Percentiles rank a stretch among this genome's conserved stretches.
phyloP scores from a whole-genome alignment of 2,797 vertebrate species.

The Sebastes oblongus region DNA sequence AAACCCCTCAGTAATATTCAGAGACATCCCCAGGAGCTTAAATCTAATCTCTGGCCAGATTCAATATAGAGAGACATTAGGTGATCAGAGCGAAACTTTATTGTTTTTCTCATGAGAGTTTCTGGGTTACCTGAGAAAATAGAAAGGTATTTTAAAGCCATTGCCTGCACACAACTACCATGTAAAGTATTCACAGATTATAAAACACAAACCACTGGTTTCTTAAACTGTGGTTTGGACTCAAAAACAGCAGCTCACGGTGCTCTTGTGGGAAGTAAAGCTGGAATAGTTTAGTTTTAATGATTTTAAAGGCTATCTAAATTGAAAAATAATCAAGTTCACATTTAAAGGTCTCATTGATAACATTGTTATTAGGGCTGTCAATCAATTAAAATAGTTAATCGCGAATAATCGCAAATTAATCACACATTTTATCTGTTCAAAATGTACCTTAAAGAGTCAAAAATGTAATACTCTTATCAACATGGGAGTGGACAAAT shows the following conservation, averaged over 20 bases:
- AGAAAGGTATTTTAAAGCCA: neutral
- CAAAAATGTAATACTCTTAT: too few relatives aligned
- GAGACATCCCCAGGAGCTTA: conserved; percentile 23
- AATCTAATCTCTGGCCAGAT: conserved; percentile 44
- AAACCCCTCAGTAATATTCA: conserved; percentile 30
- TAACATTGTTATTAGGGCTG: too few relatives aligned
- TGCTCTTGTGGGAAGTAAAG: neutral
- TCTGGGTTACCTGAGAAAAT: conserved; percentile 6
- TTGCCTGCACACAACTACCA: neutral
- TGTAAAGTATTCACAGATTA: neutral
- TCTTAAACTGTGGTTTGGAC: neutral
- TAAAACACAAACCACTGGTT: neutral
- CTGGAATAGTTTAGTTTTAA: neutral
- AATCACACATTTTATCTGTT: too few relatives aligned
- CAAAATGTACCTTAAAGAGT: too few relatives aligned
- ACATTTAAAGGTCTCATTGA: too few relatives aligned
- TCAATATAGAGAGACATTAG: conserved; percentile 31
- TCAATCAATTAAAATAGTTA: too few relatives aligned
- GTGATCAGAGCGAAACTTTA: conserved; percentile 33
- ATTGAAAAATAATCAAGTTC: neutral
- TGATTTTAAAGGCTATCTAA: neutral
- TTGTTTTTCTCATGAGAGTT: conserved; percentile 32
- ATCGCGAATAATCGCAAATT: too few relatives aligned
- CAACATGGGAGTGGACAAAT: too few relatives aligned
- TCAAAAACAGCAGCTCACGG: neutral